Base-by-base conservation (phyloP, 2,113 vertebrate genomes). In the Tachycineta bicolor region DNA sequence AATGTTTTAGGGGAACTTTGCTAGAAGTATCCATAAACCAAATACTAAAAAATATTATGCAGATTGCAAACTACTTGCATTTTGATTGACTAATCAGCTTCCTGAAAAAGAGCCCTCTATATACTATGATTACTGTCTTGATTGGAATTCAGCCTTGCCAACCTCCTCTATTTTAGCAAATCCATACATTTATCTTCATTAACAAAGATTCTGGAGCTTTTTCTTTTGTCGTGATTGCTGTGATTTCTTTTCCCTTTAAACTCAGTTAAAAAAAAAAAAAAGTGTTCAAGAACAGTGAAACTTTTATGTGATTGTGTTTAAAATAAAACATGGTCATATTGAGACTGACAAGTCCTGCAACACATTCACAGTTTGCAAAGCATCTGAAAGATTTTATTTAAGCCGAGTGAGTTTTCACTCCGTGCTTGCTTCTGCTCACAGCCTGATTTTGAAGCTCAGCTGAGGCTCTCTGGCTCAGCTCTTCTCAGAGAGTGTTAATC, bases 51-150 rank as follows among this genome's bases (percentile, higher is more conserved):
- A 77, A 77, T 85, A 91, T 59, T 73, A 84, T 43, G 53, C 41
- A 92, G 83, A 89, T 87, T 76, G n/a, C 46, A 94, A 87, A 41
- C 74, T 33, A 83, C 56, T 79, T 90, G 53, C 77, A 53, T 93
- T 84, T 89, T 94, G 70, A 71, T 92, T 90, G 78, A 85, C 78
- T 91, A 94, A 95, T 93, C 83, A 91, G 10, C 58, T 82, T 91
- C 87, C 53, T 79, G 56, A 78, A 64, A 47, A 44, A 76, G 44
- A 87, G 18, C 22, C 56, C 25, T 78, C 58, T 78, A 6, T 69
- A 58, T 34, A 26, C 46, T 29, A 31, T 13, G 11, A 83, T 93
- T 87, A 58, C 41, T 23, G 11, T 31, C 75, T 80, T 88, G 78
- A 90, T 77, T 90, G 55, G 55, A 83, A 87, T 84, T 91, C 81